These are phyloP conservation scores for Aldabrachelys gigantea DNA, from an alignment of 2,113 vertebrate species.

Conservation along the genomic window DNA sequence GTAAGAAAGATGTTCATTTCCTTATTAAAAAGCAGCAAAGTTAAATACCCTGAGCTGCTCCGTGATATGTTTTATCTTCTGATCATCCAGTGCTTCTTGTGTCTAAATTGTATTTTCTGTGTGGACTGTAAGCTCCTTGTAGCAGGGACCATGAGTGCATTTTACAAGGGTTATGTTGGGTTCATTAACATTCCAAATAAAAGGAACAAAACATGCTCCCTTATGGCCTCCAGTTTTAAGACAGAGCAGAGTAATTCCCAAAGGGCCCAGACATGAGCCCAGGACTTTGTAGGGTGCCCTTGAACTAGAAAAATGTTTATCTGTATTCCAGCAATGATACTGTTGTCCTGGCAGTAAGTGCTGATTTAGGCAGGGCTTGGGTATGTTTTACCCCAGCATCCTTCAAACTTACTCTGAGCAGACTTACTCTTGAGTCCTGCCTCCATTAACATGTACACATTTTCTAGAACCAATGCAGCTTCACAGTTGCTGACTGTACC, in stretches of 20 bases:
- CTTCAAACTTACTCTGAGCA: too few species aligned
- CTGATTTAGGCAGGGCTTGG: too few species aligned
- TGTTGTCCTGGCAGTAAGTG: too few species aligned
- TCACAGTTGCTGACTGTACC: too few species aligned
- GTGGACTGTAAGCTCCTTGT: fast-evolving
- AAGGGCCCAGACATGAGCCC: slow-evolving; percentile 10
- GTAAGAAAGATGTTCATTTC: neutral
- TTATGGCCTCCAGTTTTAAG: slow-evolving; percentile 32
- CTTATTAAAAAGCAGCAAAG: neutral
- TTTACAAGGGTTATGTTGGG: neutral
- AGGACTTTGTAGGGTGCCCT: neutral
- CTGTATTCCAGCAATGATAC: too few species aligned
- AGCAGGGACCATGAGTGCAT: fast-evolving
- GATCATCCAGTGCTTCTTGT: too few species aligned
- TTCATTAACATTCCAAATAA: neutral
- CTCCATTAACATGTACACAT: too few species aligned
- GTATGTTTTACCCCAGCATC: too few species aligned
- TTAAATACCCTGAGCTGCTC: neutral
- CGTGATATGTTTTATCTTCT: neutral
- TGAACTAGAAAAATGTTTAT: neutral
- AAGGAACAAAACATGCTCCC: slow-evolving; percentile 13
- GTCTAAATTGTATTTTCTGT: neutral
- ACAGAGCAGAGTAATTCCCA: neutral
- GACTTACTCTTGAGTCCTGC: too few species aligned
- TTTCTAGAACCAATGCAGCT: too few species aligned